These are phyloP conservation scores for Bos taurus DNA, from an alignment of 2,113 vertebrate genomes.

Conservation along the genomic window ARS-UCD2.0 NC_037332.1:19673001-19673500, in stretches of 20 bases:
- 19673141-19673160: constrained; percentile 28
- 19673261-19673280: constrained; percentile 11
- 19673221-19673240: constrained; percentile 33
- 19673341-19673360: constrained; percentile 37
- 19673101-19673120: constrained; percentile 25
- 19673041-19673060: constrained; percentile 10
- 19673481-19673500: background rate
- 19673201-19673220: constrained; percentile 31
- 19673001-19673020: constrained; percentile 14
- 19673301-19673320: constrained; percentile 8
- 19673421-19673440: constrained; percentile 14
- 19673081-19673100: constrained; percentile 25
- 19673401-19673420: background rate
- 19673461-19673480: background rate
- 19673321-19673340: constrained; percentile 13
- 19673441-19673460: constrained; percentile 8
- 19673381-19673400: background rate
- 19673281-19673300: constrained; percentile 42
- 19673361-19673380: background rate
- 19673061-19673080: background rate
- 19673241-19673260: constrained; percentile 42
- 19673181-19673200: constrained; percentile 58
- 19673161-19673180: constrained; percentile 30
- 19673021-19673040: constrained; percentile 9
- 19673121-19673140: constrained; percentile 38